Conservation (phyloP, 2,113 vertebrate genomes). For the Oreocharis arfaki region DNA sequence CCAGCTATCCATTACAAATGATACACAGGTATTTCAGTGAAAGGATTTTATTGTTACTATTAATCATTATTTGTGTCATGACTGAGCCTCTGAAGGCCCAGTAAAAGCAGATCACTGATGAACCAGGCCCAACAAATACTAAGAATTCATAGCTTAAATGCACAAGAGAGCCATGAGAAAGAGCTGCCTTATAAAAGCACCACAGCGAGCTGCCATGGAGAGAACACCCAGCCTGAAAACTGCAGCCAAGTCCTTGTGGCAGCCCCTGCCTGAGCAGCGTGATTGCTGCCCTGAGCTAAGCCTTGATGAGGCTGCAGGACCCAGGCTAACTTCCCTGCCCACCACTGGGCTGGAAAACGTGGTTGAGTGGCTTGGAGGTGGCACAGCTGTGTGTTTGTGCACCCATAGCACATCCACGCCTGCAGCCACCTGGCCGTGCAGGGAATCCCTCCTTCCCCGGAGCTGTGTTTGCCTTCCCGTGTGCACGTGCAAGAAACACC, state of each 20-base stretch:
- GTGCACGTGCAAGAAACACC: not conserved
- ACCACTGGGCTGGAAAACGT: not conserved
- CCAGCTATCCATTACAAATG: not conserved
- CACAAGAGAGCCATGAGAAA: not conserved
- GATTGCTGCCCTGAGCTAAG: not conserved
- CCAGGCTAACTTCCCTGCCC: not conserved
- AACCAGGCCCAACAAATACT: not conserved
- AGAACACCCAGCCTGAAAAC: not conserved
- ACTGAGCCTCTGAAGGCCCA: not conserved
- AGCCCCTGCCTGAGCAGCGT: fast-evolving
- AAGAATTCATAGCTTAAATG: not conserved
- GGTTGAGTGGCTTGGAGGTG: not conserved
- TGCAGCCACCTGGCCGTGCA: fast-evolving
- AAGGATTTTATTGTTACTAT: not conserved
- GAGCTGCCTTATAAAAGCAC: not conserved
- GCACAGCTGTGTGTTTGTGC: not conserved
- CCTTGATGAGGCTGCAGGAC: not conserved
- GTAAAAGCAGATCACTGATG: not conserved
- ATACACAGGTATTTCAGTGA: not conserved
- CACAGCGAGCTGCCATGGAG: not conserved
- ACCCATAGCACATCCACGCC: fast-evolving
- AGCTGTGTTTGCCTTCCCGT: not conserved
- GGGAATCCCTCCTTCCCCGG: not conserved
- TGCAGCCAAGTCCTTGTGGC: not conserved
- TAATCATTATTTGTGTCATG: not conserved